Evolutionary conservation across 2,797 vertebrate genomes (phyloP).

Genomic region (Sebastes aleutianus): DNA sequence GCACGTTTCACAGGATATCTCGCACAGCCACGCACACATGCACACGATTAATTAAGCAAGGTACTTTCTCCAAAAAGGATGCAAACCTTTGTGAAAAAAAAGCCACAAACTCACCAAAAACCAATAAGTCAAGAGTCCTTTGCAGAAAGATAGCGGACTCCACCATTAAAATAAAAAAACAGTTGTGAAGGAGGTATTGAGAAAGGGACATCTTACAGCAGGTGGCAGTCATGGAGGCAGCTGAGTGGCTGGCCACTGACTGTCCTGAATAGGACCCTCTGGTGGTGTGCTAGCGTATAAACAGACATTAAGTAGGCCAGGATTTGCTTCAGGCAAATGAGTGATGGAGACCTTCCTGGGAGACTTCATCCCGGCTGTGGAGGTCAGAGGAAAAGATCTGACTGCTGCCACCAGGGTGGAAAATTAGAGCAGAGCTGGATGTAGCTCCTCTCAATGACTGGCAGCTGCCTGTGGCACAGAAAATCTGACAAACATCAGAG

Average conservation of each 20-base stretch:
- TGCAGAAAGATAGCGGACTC: slow-evolving; percentile 29
- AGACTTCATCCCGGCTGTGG: slow-evolving; percentile 67
- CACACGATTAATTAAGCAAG: slow-evolving; percentile 38
- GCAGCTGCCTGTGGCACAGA: slow-evolving; percentile 85
- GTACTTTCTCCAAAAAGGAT: slow-evolving; percentile 45
- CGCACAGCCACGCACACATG: slow-evolving; percentile 38
- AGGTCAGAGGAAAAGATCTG: slow-evolving; percentile 63
- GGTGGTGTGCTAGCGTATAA: slow-evolving; percentile 82
- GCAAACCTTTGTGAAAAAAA: slow-evolving; percentile 38
- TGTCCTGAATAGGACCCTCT: slow-evolving; percentile 58
- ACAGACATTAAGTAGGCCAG: slow-evolving; percentile 60
- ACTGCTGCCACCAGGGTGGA: slow-evolving; percentile 63
- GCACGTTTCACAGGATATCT: slow-evolving; percentile 79
- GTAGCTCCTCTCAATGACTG: slow-evolving; percentile 81
- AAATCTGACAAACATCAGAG: slow-evolving; percentile 79
- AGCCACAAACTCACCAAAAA: slow-evolving; percentile 37
- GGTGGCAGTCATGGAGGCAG: slow-evolving; percentile 41
- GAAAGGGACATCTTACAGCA: slow-evolving; percentile 65
- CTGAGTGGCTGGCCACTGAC: slow-evolving; percentile 35
- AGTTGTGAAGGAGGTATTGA: slow-evolving; percentile 58
- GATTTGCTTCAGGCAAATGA: slow-evolving; percentile 64
- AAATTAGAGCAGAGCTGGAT: slow-evolving; percentile 66
- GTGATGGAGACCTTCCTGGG: slow-evolving; percentile 66
- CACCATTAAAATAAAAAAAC: slow-evolving; percentile 44
- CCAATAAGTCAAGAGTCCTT: slow-evolving; percentile 26